Percentiles rank a stretch among this genome's conserved stretches.
Conservation (phyloP, 2,797 vertebrate genomes). For the Hemibagrus guttatus region DNA sequence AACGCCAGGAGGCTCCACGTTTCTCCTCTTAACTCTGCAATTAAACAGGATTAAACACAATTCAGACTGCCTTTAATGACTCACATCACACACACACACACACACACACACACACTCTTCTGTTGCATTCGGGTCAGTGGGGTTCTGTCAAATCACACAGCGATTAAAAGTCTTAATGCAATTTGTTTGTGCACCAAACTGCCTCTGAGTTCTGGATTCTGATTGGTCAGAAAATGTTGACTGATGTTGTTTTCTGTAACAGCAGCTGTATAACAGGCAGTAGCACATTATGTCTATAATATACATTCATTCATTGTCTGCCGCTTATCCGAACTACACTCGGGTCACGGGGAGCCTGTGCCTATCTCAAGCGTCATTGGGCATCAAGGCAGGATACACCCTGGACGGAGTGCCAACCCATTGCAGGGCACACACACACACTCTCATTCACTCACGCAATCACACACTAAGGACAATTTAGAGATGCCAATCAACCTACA, state of each 20-base stretch:
- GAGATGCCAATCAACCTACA: no score
- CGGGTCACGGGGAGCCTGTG: no score
- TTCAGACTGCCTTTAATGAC: conserved; percentile 47
- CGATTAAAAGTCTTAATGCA: background rate
- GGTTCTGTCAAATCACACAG: background rate
- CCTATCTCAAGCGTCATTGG: no score
- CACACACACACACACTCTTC: background rate
- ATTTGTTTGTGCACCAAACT: background rate
- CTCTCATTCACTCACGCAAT: no score
- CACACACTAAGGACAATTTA: no score
- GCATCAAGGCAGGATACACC: no score
- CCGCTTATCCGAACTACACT: no score
- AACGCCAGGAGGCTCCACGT: conserved; percentile 23
- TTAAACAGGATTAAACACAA: conserved; percentile 58
- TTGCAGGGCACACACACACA: no score
- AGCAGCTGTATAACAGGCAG: background rate
- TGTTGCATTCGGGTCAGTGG: background rate
- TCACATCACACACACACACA: conserved; percentile 33
- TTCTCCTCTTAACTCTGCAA: conserved; percentile 38
- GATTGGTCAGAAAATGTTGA: background rate
- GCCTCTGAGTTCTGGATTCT: background rate
- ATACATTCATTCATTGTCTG: no score
- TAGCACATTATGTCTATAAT: no score
- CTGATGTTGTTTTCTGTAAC: background rate
- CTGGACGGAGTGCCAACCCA: no score